Base-by-base conservation (phyloP, 2,797 vertebrate species). In the Limnodromus scolopaceus region DNA sequence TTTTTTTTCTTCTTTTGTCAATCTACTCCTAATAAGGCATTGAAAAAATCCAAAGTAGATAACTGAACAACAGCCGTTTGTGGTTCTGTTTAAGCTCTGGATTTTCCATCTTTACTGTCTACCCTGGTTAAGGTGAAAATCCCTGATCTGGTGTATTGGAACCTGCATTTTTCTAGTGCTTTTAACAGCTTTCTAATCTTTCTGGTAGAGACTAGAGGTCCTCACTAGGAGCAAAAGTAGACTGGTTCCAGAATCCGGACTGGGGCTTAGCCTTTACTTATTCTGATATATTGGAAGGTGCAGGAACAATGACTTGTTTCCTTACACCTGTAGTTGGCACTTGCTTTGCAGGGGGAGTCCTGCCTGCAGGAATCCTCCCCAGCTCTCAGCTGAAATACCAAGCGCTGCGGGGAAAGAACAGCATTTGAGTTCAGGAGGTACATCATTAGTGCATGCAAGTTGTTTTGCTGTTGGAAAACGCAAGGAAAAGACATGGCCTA, bases 1-100 rank as follows among this genome's bases (percentile, higher is more conserved):
- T 64, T 91, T 78, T 16, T 71, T 91, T 49, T 34, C 16, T 64
- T 69, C 46, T 46, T 91, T 91, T 87, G 87, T 93, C 91, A 92
- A 51, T 93, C 79, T 65, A 0, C 11, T 95, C 53, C 69, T 92
- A 90, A 85, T 69, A 93, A 89, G 79, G 48, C 18, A 24, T 7
- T 92, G 49, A 27, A 92, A 78, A 92, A 72, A 45, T 51, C n/a
- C 39, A 49, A 91, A 83, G 28, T 34, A 70, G 64, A 41, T 28
- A 30, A 38, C 38, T 49, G 74, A 87, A 46, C 17, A 66, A 6
- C 16, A 34, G 57, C n/a, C 23, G 5, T 36, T 74, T 41, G 70
- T 78, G 24, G 51, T 61, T 83, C 43, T 78, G 7, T 64, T 89
- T 91, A 75, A 68, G 49, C 39, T 82, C 46, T 4, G 3, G 19